phyloP scores from a whole-genome alignment of 2,797 vertebrate species.

The Pempheris klunzingeri region DNA sequence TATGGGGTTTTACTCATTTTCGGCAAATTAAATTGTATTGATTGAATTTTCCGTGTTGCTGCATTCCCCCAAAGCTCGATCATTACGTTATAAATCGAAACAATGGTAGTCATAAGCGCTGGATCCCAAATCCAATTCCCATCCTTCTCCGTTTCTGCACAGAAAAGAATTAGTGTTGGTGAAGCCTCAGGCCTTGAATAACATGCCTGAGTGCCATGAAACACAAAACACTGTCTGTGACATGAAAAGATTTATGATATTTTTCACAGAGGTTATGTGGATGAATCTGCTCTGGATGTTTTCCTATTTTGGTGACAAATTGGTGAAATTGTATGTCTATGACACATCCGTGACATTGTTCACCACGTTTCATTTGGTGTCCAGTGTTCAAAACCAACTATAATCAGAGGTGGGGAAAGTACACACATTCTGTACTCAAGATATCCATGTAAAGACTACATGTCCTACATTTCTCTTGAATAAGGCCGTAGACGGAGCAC shows the following conservation, averaged over 20 bases:
- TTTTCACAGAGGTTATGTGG: conserved; percentile 5
- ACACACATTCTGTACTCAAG: no score
- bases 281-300: conserved; percentile 14
- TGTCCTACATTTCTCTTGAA: no score
- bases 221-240: conserved; percentile 25
- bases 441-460: no score
- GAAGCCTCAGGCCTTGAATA: conserved; percentile 33
- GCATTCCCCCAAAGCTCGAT: conserved; percentile 55
- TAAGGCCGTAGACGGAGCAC: no score
- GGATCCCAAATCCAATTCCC: conserved; percentile 70
- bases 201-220: conserved; percentile 22
- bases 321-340: background rate
- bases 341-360: background rate
- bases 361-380: conserved; percentile 14
- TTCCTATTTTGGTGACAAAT: conserved; percentile 6
- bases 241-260: background rate
- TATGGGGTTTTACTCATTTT: conserved; percentile 55
- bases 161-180: conserved; percentile 37
- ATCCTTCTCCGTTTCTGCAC: conserved; percentile 12
- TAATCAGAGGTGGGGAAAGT: no score
- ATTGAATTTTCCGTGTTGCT: conserved; percentile 54
- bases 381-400: background rate
- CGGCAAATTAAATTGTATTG: conserved; percentile 61
- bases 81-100: conserved; percentile 66
- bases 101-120: conserved; percentile 45